Base-by-base conservation (phyloP, 2,797 vertebrate genomes). In the Gorsachius magnificus region DNA sequence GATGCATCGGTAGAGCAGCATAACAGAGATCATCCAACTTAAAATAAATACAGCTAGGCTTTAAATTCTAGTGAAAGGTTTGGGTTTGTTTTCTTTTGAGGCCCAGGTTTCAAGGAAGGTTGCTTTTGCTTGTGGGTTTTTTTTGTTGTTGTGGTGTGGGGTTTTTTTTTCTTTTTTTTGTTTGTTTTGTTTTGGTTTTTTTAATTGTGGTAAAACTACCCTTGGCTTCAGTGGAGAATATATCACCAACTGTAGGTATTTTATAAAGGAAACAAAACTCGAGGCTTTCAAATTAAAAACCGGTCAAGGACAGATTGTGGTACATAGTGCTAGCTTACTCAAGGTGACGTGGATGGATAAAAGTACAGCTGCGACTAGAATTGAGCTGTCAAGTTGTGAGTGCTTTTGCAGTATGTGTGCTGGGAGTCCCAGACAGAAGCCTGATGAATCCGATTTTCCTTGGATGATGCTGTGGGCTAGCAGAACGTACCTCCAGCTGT, bases 351-450 rank as follows among this genome's bases (percentile, higher is more conserved):
- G 53, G 57, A 16, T 60, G 83, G 61, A 12, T 85, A 18, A 26
- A 78, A 76, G 53, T 7, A 1, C 3, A 22, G 35, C n/a, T 86
- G 36, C 53, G 78, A 4, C 25, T 9, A 60, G 28, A 65, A 53
- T 11, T 26, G 82, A 91, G 84, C 54, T 25, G 48, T 61, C 13
- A 58, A 68, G 35, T 33, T n/a, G 38, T 3, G 18, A 43, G 64
- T 0, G 0, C 66, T 65, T 57, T 86, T 3, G 2, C 21, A 13
- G 41, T 11, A 0, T 5, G 5, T 16, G 41, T 56, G 53, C 50
- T 43, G 48, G 68, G 29, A 54, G 26, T 19, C 63, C 69, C 43
- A 35, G 21, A 31, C 66, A 45, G 82, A 31, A 63, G 31, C 76
- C 68, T 28, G 20, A 8, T 38, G 33, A 20, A 7, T 28, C 50